A percentile compares a stretch with the other conserved stretches of the same genome.
These are phyloP conservation scores for Tetanocera ferruginea DNA, from an alignment of 2,888 invertebrate species.

Conservation along the genomic window DNA sequence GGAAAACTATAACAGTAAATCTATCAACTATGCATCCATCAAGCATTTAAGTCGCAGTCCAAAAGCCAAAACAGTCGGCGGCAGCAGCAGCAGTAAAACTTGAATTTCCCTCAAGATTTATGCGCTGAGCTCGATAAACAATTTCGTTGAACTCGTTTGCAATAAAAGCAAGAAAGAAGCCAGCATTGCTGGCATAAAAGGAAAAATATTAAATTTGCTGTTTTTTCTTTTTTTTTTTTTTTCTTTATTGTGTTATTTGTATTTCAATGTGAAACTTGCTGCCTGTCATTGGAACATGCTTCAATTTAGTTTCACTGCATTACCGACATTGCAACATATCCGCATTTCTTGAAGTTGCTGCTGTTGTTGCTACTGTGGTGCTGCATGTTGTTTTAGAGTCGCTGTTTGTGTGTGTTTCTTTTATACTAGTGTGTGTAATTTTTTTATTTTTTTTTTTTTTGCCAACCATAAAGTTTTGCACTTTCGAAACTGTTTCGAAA, in stretches of 20 bases:
- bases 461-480: not conserved
- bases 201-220: not conserved
- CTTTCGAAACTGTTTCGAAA: constrained; percentile 8
- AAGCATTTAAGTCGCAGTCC: constrained; percentile 1
- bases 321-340: constrained; percentile 45
- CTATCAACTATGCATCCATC: constrained; percentile 34
- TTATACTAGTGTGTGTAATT: too few species aligned
- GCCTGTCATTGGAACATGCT: constrained; percentile 13
- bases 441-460: not conserved
- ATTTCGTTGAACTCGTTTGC: not conserved
- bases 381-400: constrained; percentile 47
- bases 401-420: constrained; percentile 5
- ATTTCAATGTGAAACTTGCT: not conserved
- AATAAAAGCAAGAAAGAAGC: not conserved
- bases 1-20: constrained; percentile 30
- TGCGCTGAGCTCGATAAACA: constrained; percentile 25
- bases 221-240: not conserved
- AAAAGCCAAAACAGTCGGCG: not conserved
- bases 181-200: not conserved
- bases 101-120: constrained; percentile 41
- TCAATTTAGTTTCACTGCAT: constrained; percentile 43
- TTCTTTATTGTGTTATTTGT: not conserved
- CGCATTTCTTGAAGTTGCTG: constrained; percentile 38
- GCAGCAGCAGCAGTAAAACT: not conserved
- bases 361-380: not conserved